Evolutionary conservation across 2,797 vertebrate genomes (phyloP).

Genomic region (Danio tinwini): DNA sequence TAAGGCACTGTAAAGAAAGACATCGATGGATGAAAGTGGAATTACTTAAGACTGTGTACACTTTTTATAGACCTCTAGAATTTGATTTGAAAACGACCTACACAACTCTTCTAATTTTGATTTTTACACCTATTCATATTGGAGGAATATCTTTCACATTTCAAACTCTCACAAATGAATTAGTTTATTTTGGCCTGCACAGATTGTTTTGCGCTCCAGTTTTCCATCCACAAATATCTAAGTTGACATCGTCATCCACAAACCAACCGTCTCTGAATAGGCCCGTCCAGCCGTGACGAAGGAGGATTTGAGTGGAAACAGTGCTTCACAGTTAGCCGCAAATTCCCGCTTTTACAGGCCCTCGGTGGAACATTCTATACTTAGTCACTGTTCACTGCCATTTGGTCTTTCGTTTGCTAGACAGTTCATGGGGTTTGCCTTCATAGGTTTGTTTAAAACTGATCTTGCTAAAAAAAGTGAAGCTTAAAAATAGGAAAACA

Average conservation of each 20-base stretch:
- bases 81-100: background rate
- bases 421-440: constrained; percentile 35
- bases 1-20: background rate
- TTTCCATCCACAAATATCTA: constrained; percentile 33
- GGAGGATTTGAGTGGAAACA: constrained; percentile 53
- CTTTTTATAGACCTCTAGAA: background rate
- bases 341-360: constrained; percentile 56
- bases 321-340: constrained; percentile 53
- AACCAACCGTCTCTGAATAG: constrained; percentile 1
- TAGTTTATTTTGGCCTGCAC: background rate
- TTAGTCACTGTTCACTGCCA: constrained; percentile 30
- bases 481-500: background rate
- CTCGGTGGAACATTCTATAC: constrained; percentile 59
- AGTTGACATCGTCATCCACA: background rate
- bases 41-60: background rate
- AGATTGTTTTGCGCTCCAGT: constrained; percentile 2
- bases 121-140: background rate
- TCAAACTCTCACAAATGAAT: background rate
- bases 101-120: background rate
- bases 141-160: background rate
- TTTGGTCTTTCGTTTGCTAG: constrained; percentile 27
- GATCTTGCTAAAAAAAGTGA: background rate
- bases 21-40: background rate
- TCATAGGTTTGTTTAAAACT: constrained; percentile 9
- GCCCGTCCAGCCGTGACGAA: constrained; percentile 30